Base-by-base conservation (phyloP, 2,797 vertebrate genomes). In the Pelobates cultripes region DNA sequence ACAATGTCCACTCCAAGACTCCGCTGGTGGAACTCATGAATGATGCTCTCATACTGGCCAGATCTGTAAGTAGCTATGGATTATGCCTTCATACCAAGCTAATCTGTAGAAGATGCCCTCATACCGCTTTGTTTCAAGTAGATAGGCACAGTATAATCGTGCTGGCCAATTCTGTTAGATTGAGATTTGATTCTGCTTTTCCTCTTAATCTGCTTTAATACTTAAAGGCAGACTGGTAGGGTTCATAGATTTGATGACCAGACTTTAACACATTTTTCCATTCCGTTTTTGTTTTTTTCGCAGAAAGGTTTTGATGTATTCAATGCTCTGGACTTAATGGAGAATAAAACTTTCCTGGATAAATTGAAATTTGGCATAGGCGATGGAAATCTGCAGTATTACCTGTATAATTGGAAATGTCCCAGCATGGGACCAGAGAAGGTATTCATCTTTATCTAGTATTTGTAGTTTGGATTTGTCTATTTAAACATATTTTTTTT, bases 371-470 rank as follows among this genome's bases (percentile, higher is more conserved):
- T 99, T 4, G 98, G 98, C 86, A 98, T 99, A 0, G 98, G 98
- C 10, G 98, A 99, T 0, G 97, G 98, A 86, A 99, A 99, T 90
- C 94, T 99, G 92, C 98, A 99, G 97, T 99, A 99, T 99, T 99
- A 99, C 86, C 95, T 99, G 88, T 99, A 99, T 95, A 99, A 99
- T 93, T 99, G 98, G 98, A 99, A 98, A 90, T 99, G 98, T 92
- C 98, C 98, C 89, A 97, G 96, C 91, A 99, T 99, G 98, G 96
- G 96, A 7, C 90, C 98, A 0, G 98, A 99, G 91, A 99, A 99
- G 96, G 97, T 99, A 88, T 40, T 61, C 14, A 5, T 47, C 3
- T 47, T 47, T 47, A 47, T 47, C 9, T 47, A 10, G 9, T 10
- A 47, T 47, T 5, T 47, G 45, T 47, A 10, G 45, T 47, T 5